Conservation (phyloP, 30 jellyfish, hydroid and myxozoan genomes). For the Cassiopea xamachana region DNA sequence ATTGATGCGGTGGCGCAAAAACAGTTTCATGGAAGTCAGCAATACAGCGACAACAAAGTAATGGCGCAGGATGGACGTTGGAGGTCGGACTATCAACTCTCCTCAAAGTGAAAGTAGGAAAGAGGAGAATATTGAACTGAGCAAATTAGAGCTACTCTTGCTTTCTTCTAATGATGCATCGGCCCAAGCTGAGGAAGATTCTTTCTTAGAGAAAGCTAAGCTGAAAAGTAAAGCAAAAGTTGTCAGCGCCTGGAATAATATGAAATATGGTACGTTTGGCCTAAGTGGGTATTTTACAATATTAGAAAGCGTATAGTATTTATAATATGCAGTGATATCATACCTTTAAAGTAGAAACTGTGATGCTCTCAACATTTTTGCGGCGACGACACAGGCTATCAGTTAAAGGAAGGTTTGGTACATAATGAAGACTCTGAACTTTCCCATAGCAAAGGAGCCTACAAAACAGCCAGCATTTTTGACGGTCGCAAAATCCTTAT, state of each 20-base stretch:
- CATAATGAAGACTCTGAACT: too few species aligned
- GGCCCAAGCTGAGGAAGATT: slow-evolving; percentile 34
- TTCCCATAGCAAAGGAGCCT: too few species aligned
- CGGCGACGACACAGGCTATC: too few species aligned
- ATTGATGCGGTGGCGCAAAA: slow-evolving; percentile 5
- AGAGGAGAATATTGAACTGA: slow-evolving; percentile 29
- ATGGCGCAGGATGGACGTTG: slow-evolving; percentile 45
- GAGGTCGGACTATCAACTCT: not conserved
- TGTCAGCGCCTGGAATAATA: slow-evolving; percentile 95
- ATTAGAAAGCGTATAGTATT: too few species aligned
- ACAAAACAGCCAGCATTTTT: too few species aligned
- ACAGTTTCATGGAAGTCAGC: not conserved
- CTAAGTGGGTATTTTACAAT: not conserved
- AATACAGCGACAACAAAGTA: not conserved
- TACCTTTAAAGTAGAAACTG: too few species aligned
- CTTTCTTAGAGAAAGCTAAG: slow-evolving; percentile 55
- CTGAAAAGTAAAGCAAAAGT: slow-evolving; percentile 59
- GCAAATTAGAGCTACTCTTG: slow-evolving; percentile 40
- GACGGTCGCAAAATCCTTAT: too few species aligned
- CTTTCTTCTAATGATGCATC: slow-evolving; percentile 18
- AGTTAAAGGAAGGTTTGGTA: too few species aligned
- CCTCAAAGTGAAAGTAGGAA: slow-evolving; percentile 6
- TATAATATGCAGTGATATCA: too few species aligned
- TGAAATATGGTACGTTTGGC: slow-evolving; percentile 85
- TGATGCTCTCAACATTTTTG: too few species aligned